Percentiles rank a stretch among this genome's conserved stretches.
These are phyloP conservation scores for Mesochorus sp. DNA, from an alignment of 2,888 invertebrate species.

Conservation along the genomic window DNA sequence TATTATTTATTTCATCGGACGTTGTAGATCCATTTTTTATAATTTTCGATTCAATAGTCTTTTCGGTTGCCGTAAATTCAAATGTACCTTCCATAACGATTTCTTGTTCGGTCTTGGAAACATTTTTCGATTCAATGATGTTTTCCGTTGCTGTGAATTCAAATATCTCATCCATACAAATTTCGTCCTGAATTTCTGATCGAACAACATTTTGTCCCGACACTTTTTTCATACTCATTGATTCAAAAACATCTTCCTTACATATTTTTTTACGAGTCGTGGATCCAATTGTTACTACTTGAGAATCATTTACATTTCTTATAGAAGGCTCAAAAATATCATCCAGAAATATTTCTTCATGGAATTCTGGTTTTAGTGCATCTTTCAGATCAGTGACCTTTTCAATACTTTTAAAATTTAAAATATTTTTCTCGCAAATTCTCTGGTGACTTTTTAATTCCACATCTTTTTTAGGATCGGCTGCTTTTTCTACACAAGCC, in stretches of 20 bases:
- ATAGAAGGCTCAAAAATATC: background rate
- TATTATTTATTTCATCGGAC: background rate
- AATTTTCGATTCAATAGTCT: background rate
- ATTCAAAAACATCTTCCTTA: background rate
- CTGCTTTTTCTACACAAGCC: background rate
- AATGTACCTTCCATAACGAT: background rate
- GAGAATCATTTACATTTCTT: background rate
- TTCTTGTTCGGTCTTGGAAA: background rate
- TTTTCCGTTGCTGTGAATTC: background rate
- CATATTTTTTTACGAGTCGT: background rate
- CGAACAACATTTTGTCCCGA: background rate
- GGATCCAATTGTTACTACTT: background rate
- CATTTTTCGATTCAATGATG: background rate
- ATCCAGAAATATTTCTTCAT: background rate
- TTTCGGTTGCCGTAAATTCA: background rate
- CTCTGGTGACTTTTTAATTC: background rate
- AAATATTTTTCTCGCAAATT: constrained; percentile 26
- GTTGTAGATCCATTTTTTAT: background rate
- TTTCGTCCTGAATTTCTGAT: background rate
- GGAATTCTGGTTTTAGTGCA: background rate
- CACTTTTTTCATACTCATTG: background rate
- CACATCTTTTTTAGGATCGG: background rate
- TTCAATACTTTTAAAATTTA: constrained; percentile 17
- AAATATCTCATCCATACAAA: background rate
- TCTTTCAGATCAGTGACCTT: background rate